phyloP scores from a whole-genome alignment of 2,888 invertebrate genomes.

The Palloptera scutellata region DNA sequence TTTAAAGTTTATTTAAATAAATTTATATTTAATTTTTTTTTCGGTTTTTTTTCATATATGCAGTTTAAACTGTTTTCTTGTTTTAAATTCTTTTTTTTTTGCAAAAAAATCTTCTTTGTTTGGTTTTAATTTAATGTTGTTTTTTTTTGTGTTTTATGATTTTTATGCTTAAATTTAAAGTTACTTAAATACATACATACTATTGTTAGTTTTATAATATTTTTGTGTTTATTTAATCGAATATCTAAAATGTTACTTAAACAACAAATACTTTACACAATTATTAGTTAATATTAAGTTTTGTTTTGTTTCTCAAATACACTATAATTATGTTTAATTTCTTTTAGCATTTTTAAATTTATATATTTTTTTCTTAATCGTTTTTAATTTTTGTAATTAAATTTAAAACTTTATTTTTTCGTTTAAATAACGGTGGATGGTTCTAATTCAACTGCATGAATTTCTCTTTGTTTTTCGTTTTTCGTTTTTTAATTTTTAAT shows the following conservation, averaged over 20 bases:
- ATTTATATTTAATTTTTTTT: slow-evolving; percentile 23
- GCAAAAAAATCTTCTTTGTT: not conserved
- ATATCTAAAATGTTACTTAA: slow-evolving; percentile 30
- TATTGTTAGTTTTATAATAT: slow-evolving; percentile 5
- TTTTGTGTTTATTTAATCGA: not conserved
- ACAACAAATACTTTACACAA: slow-evolving; percentile 34
- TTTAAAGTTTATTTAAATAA: slow-evolving; percentile 32
- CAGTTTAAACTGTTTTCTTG: slow-evolving; percentile 23
- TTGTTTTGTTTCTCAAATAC: too few species aligned
- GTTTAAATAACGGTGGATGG: slow-evolving; percentile 60
- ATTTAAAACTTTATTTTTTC: slow-evolving; percentile 26
- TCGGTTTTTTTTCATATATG: slow-evolving; percentile 29
- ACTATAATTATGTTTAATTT: too few species aligned
- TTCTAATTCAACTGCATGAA: slow-evolving; percentile 55
- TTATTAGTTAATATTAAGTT: slow-evolving; percentile 10
- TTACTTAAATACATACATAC: not conserved
- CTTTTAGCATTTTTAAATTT: not conserved
- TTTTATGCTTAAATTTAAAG: not conserved
- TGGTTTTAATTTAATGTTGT: slow-evolving; percentile 2
- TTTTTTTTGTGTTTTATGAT: slow-evolving; percentile 18
- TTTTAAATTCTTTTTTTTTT: slow-evolving; percentile 15
- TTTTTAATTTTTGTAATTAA: too few species aligned
- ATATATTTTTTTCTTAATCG: slow-evolving; percentile 17
- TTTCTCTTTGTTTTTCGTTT: slow-evolving; percentile 41
- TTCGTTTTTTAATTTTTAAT: slow-evolving; percentile 36